Base-by-base conservation (phyloP, 2,888 invertebrate species). In the Leptopilina myrica region DNA sequence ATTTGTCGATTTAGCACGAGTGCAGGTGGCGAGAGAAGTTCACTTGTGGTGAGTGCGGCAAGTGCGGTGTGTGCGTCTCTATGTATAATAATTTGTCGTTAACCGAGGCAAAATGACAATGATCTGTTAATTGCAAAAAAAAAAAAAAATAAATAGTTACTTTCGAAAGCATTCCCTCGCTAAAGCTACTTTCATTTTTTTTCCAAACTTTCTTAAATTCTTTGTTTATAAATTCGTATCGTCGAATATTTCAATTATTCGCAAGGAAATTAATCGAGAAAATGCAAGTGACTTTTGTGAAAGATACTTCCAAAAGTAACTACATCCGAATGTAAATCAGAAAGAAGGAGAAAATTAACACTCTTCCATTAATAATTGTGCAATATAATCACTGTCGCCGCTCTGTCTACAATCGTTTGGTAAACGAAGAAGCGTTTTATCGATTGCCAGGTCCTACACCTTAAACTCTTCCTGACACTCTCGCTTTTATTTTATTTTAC, bases 351-450 rank as follows among this genome's bases (percentile, higher is more conserved):
- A 33, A 33, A 33, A 33, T 33, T 33, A 33, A 33, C 33, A 33
- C 33, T 33, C 33, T 33, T 33, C 5, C 33, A 33, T 33, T 33
- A 33, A 33, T 53, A 64, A 69, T 20, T 20, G 33, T 14, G 26
- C 14, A 53, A 9, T 20, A 3, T 20, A 3, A 9, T 26, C 9
- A 53, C 53, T 26, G 56, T 53, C 73, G 73, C 73, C 73, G 73
- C 56, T 73, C 73, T 73, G 73, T 73, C 73, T 69, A 26, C 53
- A 69, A 33, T 20, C 49, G 15, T 33, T 26, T 49, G 26, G 14
- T 73, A 73, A 78, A 64, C 78, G 76, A 78, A 79, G 78, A 77
- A 73, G 80, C 83, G 79, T 78, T 82, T 82, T 83, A 83, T 83
- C 82, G 83, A 83, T 83, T 83, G 80, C 82, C 82, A 62, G 62